Base-by-base conservation (phyloP, 1,140 invertebrate species). In the Drosophila kanapiae region DNA sequence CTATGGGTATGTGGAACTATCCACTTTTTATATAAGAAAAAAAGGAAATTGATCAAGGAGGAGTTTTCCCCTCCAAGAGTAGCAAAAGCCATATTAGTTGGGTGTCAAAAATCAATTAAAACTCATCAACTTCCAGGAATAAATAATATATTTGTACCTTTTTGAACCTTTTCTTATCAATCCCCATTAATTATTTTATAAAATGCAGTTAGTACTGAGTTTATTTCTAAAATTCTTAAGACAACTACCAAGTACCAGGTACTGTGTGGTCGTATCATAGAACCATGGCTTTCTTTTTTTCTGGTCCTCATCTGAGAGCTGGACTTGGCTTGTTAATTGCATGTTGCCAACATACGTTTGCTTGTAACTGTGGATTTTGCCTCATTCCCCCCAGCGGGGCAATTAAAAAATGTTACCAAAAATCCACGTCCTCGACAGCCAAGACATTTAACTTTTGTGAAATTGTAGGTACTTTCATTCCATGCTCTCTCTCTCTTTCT, bases 301-400 rank as follows among this genome's bases (percentile, higher is more conserved):
- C 43, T 67, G 18, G 7, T 35, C 11, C 45, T 45, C 65, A 74
- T 61, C 70, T 18, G 11, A n/a, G 27, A 16, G 60, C 54, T 56
- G 64, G 53, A 68, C 45, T 80, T 43, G 63, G 68, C 49, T 80
- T 83, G 77, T 88, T 87, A 87, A 87, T 87, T 87, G 83, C 83
- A 75, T 80, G 84, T 74, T 74, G 42, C 16, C 67, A 61, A 60
- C 83, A 88, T 80, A 82, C 77, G 83, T 75, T 84, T 35, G 53
- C 80, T 68, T 80, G 84, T 84, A 67, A 60, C 48, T 74, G 75
- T 68, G 64, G 53, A 68, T 70, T 71, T 53, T 38, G 23, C 6
- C 47, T 11, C 45, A 69, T 42, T 11, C 18, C 16, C 37, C 14
- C 37, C n/a, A 40, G 49, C 40, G 42, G 42, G 53, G 64, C 72